Evolutionary conservation across 35 echinoderm and acorn worm genomes (phyloP), one percentile per base, ranked within the genome.

Genomic region (Holothuria glaberrima): DNA sequence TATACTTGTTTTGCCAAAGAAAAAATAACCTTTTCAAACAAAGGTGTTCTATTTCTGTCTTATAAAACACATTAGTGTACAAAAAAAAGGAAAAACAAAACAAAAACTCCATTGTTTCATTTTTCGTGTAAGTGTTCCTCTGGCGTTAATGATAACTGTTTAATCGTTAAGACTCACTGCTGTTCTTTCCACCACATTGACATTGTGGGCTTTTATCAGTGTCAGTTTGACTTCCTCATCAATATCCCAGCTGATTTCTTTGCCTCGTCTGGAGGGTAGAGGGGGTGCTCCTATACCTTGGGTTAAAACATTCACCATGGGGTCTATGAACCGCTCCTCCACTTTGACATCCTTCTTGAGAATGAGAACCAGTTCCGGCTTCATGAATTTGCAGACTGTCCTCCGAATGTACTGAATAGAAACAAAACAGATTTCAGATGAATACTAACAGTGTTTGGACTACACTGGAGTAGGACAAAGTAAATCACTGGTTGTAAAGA

Each of bases 381-480:
- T 87, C 22, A 83, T 26, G 25, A 73, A 71, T 61, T 91, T 95
- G 24, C 75, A 88, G 1, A 95, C 68, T 5, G 88, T 74, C 68
- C 86, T 92, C 59, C 97, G 89, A 59, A 99, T 95, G 85, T 95
- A 93, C 97, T 99, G 91, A 72, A 22, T 64, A 62, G n/a, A n/a
- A 56, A 62, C 72, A 56, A 92, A 24, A 30, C 3, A 69, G 25
- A 41, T n/a, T n/a, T n/a, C n/a, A n/a, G n/a, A n/a, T n/a, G n/a
- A n/a, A n/a, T n/a, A n/a, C n/a, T n/a, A n/a, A n/a, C n/a, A n/a
- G n/a, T n/a, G n/a, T n/a, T n/a, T n/a, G n/a, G n/a, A n/a, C n/a
- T n/a, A n/a, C n/a, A n/a, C n/a, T n/a, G n/a, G n/a, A n/a, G n/a
- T n/a, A n/a, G n/a, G n/a, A n/a, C n/a, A n/a, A n/a, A n/a, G n/a